Evolutionary conservation across 2,888 invertebrate species (phyloP), one percentile per base, ranked within the genome.

Genomic region (Mythimna albipuncta): DNA sequence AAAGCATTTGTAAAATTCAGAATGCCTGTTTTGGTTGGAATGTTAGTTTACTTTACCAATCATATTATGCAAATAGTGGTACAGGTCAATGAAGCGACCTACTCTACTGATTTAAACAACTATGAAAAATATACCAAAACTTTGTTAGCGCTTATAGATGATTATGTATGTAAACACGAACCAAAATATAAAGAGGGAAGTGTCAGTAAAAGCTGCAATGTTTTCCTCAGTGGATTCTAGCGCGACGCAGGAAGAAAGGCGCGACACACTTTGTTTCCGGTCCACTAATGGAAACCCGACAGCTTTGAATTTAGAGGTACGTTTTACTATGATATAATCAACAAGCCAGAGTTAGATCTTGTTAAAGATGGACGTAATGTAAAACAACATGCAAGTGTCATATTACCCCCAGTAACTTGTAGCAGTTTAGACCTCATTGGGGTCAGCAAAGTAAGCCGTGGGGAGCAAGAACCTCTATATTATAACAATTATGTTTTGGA

Each of bases 371-470:
- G 41, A 50, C 54, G 47, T 85, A 86, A 85, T 83, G 70, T 41
- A 76, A 72, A 71, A 64, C 68, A 88, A 83, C 89, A 89, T 90
- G 89, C 90, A 86, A 89, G 85, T 85, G 76, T 82, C 80, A 81
- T 79, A 83, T 85, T 83, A 82, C 64, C 78, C 86, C 19, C 54
- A 79, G 69, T 69, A 80, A 63, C 68, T 71, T 76, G 41, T 63
- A 80, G 66, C 64, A 32, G 73, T 91, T 92, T 88, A 89, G 89
- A 88, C 83, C 87, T 90, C 91, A 94, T 93, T 93, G 86, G 84
- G 93, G 91, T 85, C 91, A 90, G 75, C 85, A 81, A 88, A 88
- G 77, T 75, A 75, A 87, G 85, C 88, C 91, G 90, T 91, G 91
- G 86, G 92, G 63, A 68, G 62, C 89, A 81, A 84, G 69, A 81